phyloP scores from a whole-genome alignment of 2,113 vertebrate genomes.

The Pterocles gutturalis region DNA sequence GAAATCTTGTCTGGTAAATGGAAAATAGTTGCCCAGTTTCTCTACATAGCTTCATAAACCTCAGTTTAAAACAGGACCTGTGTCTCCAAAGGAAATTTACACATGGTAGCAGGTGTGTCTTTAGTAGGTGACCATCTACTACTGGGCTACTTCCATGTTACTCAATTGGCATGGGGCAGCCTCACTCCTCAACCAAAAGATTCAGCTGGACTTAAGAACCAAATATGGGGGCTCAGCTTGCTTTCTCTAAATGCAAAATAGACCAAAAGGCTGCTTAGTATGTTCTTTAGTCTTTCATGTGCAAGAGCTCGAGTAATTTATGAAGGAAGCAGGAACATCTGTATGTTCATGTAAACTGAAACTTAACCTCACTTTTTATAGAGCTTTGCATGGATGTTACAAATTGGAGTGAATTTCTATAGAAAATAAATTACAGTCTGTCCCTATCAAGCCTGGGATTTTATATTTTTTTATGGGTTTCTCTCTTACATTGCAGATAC shows the following conservation, averaged over 20 bases:
- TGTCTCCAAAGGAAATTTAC: neutral
- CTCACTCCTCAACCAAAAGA: neutral
- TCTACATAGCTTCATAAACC: neutral
- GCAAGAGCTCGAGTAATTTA: neutral
- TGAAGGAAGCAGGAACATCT: neutral
- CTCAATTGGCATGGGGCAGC: neutral
- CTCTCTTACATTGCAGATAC: neutral
- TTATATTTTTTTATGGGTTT: neutral
- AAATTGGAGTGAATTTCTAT: neutral
- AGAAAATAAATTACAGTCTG: neutral
- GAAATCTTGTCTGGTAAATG: neutral
- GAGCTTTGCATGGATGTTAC: neutral
- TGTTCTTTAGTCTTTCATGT: neutral
- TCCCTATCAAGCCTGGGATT: neutral
- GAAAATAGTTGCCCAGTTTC: neutral
- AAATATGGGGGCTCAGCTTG: neutral
- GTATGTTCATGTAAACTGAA: neutral
- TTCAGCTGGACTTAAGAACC: neutral
- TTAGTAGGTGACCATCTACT: neutral
- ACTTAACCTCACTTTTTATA: neutral
- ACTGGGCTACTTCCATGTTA: neutral
- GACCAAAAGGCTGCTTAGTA: neutral
- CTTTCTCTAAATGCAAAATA: neutral
- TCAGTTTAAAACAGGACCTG: neutral
- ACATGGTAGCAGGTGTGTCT: neutral